Evolutionary conservation across 2,797 vertebrate genomes (phyloP).

Genomic region (Telmatherina bonti): DNA sequence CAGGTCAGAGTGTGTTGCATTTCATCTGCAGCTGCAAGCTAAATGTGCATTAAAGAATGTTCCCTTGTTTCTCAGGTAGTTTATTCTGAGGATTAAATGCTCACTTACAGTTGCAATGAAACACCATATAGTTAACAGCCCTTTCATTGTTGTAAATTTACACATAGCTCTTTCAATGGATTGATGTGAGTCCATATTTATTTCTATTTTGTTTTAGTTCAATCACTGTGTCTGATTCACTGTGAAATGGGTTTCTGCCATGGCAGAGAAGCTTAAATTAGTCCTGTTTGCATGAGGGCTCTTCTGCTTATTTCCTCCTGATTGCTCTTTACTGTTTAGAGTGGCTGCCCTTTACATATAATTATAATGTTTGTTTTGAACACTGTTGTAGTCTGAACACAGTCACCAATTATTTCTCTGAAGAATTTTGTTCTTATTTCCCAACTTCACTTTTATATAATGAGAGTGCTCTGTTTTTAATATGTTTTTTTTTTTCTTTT

Average conservation of each 20-base stretch:
- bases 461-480: neutral
- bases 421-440: neutral
- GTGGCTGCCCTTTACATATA: constrained; percentile 20
- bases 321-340: constrained; percentile 40
- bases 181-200: constrained; percentile 29
- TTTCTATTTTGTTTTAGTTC: constrained; percentile 35
- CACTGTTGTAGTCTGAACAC: neutral
- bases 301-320: constrained; percentile 44
- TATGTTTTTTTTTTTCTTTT: neutral
- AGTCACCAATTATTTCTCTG: neutral
- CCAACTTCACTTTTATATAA: neutral
- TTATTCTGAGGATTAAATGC: constrained; percentile 23
- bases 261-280: constrained; percentile 32
- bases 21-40: neutral
- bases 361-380: constrained; percentile 27
- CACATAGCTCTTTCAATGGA: constrained; percentile 45
- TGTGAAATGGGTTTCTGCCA: constrained; percentile 19
- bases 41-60: neutral
- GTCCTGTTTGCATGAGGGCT: constrained; percentile 36
- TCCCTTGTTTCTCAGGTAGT: neutral
- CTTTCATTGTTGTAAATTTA: constrained; percentile 7
- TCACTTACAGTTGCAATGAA: constrained; percentile 1
- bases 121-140: constrained; percentile 38
- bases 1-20: neutral
- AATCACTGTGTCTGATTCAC: constrained; percentile 43